Evolutionary conservation across 2,797 vertebrate genomes (phyloP).

Genomic region (Tenualosa ilisha): DNA sequence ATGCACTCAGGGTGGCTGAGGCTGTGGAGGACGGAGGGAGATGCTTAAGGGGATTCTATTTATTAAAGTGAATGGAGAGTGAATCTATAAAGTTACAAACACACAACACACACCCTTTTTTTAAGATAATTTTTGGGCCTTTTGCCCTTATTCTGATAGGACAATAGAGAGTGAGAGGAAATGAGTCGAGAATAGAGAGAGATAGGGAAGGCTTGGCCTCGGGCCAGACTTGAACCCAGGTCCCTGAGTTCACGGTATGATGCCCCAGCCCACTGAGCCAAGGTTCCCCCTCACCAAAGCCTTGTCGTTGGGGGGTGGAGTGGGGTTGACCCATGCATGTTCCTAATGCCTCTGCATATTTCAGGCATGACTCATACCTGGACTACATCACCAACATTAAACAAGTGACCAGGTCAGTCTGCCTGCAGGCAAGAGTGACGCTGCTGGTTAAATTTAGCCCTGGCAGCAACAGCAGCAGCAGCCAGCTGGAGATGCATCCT

Average conservation of each 20-base stretch:
- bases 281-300: neutral
- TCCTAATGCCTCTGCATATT: neutral
- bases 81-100: neutral
- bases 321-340: neutral
- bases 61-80: conserved; percentile 1
- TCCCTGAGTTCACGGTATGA: too few relatives aligned
- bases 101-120: neutral
- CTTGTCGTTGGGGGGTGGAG: neutral
- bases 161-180: too few relatives aligned
- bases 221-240: too few relatives aligned
- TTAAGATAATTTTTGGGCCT: too few relatives aligned
- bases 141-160: too few relatives aligned
- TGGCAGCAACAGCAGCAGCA: conserved; percentile 2
- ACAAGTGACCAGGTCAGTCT: neutral
- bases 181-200: too few relatives aligned
- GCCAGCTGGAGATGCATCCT: conserved; percentile 26
- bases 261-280: too few relatives aligned
- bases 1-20: neutral
- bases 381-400: neutral
- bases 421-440: neutral
- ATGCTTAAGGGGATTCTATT: neutral
- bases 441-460: conserved; percentile 37
- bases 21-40: neutral
- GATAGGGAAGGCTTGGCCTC: too few relatives aligned
- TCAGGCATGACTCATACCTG: neutral